Conservation (phyloP, 2,797 vertebrate species). For the Odontamblyopus lacepedii region DNA sequence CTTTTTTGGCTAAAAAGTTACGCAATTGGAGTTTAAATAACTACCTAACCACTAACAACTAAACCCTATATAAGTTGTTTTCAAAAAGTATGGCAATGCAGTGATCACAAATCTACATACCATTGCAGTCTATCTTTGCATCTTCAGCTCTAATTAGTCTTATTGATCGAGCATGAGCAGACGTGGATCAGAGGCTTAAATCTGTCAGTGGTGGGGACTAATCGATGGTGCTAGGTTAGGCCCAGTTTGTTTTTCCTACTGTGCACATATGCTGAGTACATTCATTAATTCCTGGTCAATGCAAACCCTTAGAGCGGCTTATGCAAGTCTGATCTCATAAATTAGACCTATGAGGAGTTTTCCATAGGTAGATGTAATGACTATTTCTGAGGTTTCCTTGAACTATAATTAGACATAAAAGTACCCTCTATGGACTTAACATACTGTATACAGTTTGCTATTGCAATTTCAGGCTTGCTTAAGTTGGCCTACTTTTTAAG, state of each 20-base stretch:
- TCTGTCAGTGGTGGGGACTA: constrained; percentile 28
- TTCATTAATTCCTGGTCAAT: constrained; percentile 34
- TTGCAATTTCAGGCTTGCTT: not conserved
- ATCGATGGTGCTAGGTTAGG: constrained; percentile 42
- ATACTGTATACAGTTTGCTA: constrained; percentile 7
- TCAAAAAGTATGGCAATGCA: not conserved
- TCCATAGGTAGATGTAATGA: not conserved
- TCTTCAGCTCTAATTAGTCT: constrained; percentile 41
- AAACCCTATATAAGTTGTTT: too few relatives aligned
- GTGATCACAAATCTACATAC: constrained; percentile 8
- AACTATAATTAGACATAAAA: not conserved
- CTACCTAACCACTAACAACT: too few relatives aligned
- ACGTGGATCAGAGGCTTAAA: constrained; percentile 34
- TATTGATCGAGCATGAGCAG: constrained; percentile 41
- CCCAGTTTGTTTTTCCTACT: constrained; percentile 31
- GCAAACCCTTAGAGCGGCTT: constrained; percentile 7
- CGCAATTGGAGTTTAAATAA: too few relatives aligned
- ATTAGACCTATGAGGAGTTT: not conserved
- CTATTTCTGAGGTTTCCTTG: not conserved
- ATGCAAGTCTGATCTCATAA: constrained; percentile 17
- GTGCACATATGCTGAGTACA: constrained; percentile 17
- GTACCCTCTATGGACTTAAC: constrained; percentile 14
- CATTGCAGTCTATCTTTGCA: constrained; percentile 16
- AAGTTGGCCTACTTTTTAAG: not conserved
- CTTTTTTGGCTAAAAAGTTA: too few relatives aligned